Base-by-base conservation (phyloP, 64 coral and sea anemone genomes). In the Trachythela sp. region DNA sequence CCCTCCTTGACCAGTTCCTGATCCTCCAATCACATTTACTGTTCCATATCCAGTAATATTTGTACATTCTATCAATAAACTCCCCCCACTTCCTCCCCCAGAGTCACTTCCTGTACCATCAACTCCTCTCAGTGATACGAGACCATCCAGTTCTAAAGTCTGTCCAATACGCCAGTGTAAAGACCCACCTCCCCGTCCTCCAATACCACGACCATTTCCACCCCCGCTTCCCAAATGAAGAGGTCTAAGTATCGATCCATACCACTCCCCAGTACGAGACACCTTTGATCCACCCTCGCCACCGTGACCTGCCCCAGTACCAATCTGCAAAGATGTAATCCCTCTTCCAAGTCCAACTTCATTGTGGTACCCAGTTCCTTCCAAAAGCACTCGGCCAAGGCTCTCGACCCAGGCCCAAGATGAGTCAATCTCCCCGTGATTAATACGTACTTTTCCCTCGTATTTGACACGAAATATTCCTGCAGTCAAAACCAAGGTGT, bases 371-470 rank as follows among this genome's bases (percentile, higher is more conserved):
- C 95, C 95, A 36, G 90, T 98, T 39, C 89, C 89, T 68, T 98
- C 93, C 56, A 98, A 85, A 11, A 98, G 85, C 45, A 97, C 68
- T 84, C 83, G 85, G 29, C 88, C 95, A 49, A 92, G 49, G 48
- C 91, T 94, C 86, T 98, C 95, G 40, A 98, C 70, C 95, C 95
- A 98, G 43, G 95, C 95, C 95, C 95, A 98, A 13, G 95, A 83
- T 76, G 93, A 94, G 27, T 91, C 93, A 42, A 98, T 94, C 22
- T 92, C 84, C 54, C 95, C 95, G 27, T 93, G 91, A 54, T 98
- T 98, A 18, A 98, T 91, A 39, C 92, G 92, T 22, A 98, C 93
- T 33, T 87, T 49, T 39, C 88, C 89, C 30, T 94, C 91, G 50
- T 98, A 98, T 48, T 94, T 98, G n/a, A 98, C 85, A 40, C 93